Evolutionary conservation across 2,113 vertebrate species (phyloP), one percentile per base, ranked within the genome.

Genomic region (Corythornis cristatus): DNA sequence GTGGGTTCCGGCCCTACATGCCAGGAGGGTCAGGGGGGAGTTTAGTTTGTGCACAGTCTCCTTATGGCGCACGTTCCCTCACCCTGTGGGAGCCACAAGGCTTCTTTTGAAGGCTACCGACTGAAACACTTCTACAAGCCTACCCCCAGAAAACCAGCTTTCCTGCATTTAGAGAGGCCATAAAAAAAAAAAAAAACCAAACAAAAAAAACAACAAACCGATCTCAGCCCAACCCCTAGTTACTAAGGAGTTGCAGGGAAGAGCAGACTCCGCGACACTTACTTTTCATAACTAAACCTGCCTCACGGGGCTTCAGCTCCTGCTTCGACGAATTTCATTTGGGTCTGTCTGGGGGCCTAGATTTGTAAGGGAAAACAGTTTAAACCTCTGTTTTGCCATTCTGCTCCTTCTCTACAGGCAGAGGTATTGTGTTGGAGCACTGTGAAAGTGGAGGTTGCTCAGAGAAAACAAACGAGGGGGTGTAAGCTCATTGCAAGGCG

Each of bases 391-490:
- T 50, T 64, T 89, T 61, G 76, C 25, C 0, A 0, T 68, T 73
- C 23, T 4, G 6, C 64, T 74, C 51, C 66, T 40, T 83, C 84
- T 93, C 77, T 7, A 15, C 77, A 87, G 77, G 88, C 83, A 86
- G 75, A 71, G 45, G 76, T 62, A 60, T 76, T 61, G 65, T 54
- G 86, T 51, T 80, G 95, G 88, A 88, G 64, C 7, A 35, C 46
- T 23, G 68, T 4, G 65, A 46, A 72, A 86, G 56, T 53, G 15
- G 72, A 74, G 91, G 88, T 62, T 70, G 88, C 28, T 86, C 88
- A 48, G 74, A 3, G 19, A 82, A 92, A 96, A 95, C 89, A 97
- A 95, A 75, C 7, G 64, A 11, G 53, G 72, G 85, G 89, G 71
- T 25, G 57, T 43, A 62, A 10, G 83, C 93, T 80, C 76, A 29